Evolutionary conservation across 1,140 invertebrate genomes (phyloP).

Genomic region (Lepeophtheirus salmonis): DNA sequence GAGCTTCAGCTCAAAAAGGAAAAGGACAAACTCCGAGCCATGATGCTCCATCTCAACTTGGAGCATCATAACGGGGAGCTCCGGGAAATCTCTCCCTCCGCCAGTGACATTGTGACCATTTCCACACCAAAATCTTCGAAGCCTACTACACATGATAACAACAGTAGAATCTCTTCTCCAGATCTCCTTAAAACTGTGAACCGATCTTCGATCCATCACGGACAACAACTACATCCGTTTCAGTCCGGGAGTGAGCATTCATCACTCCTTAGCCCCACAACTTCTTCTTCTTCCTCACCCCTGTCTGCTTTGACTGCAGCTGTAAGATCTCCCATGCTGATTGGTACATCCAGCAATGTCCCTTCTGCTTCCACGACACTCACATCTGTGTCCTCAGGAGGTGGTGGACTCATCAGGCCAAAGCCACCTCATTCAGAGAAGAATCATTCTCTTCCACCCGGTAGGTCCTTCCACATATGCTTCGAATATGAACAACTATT

Average conservation of each 20-base stretch:
- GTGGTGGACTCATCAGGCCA: not conserved
- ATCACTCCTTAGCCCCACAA: not conserved
- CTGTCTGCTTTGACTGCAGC: slow-evolving; percentile 10
- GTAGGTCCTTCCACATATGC: not conserved
- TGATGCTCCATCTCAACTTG: slow-evolving; percentile 17
- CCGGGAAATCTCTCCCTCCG: not conserved
- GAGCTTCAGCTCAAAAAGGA: slow-evolving; percentile 85
- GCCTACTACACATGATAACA: not conserved
- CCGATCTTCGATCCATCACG: not conserved
- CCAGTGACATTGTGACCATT: no score
- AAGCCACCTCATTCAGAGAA: not conserved
- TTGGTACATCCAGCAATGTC: not conserved
- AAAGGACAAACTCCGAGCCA: slow-evolving; percentile 47
- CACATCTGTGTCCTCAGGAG: not conserved
- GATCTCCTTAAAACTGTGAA: not conserved
- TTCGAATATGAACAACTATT: not conserved
- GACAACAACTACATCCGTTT: no score
- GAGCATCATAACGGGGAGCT: slow-evolving; percentile 6
- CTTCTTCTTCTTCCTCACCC: not conserved
- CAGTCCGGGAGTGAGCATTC: not conserved
- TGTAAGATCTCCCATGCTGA: not conserved
- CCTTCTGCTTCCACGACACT: no score
- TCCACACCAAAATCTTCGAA: not conserved
- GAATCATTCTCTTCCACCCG: not conserved
- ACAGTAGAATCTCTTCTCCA: not conserved